Conservation (phyloP, 2,113 vertebrate species). For the Clarias magur region DNA sequence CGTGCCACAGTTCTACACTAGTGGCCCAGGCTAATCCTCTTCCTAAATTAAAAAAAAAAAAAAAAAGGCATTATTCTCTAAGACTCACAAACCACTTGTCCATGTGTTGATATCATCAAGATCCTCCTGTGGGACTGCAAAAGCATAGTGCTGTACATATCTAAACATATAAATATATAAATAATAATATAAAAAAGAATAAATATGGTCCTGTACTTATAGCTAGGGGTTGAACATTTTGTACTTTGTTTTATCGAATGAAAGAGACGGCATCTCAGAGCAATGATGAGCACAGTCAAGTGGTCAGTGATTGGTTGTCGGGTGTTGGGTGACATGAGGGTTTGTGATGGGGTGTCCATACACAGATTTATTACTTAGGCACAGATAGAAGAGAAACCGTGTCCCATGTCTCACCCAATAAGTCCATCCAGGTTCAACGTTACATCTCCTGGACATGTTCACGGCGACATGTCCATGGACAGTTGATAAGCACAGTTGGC, state of each 20-base stretch:
- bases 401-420: not conserved
- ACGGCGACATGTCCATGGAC: slow-evolving; percentile 16
- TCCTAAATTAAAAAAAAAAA: slow-evolving; percentile 5
- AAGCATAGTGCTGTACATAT: slow-evolving; percentile 91
- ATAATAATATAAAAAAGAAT: slow-evolving; percentile 60
- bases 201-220: slow-evolving; percentile 96
- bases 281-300: slow-evolving; percentile 52
- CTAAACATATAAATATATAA: slow-evolving; percentile 65
- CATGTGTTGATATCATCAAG: slow-evolving; percentile 61
- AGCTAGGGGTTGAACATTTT: slow-evolving; percentile 79
- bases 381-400: not conserved
- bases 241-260: slow-evolving; percentile 57
- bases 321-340: not conserved
- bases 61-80: slow-evolving; percentile 54
- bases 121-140: slow-evolving; percentile 79
- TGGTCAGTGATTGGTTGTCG: not conserved
- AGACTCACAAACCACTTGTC: slow-evolving; percentile 38
- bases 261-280: slow-evolving; percentile 45
- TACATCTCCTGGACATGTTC: slow-evolving; percentile 37
- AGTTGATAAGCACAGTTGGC: slow-evolving; percentile 48
- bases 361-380: slow-evolving; percentile 1
- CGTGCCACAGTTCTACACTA: not conserved
- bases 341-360: not conserved
- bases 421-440: not conserved
- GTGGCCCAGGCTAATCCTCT: slow-evolving; percentile 2